phyloP scores from a whole-genome alignment of 2,113 vertebrate genomes.

The Calidris pygmaea region DNA sequence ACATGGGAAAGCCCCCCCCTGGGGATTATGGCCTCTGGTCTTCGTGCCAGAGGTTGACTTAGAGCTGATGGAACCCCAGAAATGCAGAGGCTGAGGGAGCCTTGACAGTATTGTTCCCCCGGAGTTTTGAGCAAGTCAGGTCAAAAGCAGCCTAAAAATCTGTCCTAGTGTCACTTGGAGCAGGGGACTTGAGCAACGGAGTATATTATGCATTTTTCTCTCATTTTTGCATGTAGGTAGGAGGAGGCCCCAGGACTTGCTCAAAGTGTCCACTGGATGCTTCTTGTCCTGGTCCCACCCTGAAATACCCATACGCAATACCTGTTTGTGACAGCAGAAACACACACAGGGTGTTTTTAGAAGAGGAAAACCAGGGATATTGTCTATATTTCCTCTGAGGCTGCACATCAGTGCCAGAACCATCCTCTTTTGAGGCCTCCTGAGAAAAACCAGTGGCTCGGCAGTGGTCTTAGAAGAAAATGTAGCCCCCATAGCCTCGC shows the following conservation, averaged over 20 bases:
- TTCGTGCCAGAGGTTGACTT: background rate
- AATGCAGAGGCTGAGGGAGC: background rate
- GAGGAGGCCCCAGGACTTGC: background rate
- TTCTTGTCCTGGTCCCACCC: background rate
- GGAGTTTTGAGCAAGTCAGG: background rate
- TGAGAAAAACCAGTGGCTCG: no score
- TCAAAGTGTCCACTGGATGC: background rate
- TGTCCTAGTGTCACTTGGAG: background rate
- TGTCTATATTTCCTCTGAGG: rapidly evolving
- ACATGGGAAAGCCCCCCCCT: background rate
- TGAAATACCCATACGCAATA: rapidly evolving
- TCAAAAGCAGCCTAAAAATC: background rate
- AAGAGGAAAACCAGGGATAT: background rate
- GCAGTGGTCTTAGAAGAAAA: background rate
- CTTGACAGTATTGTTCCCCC: background rate
- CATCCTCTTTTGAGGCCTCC: background rate
- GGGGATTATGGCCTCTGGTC: background rate
- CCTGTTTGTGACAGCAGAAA: background rate
- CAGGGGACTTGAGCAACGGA: background rate
- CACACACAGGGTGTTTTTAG: rapidly evolving
- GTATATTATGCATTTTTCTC: background rate
- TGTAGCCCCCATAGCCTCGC: rapidly evolving
- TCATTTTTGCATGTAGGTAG: background rate
- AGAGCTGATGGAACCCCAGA: background rate
- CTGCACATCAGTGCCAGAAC: background rate